Conservation (phyloP, 2,888 invertebrate species). For the Pachliopta kotzebuea region DNA sequence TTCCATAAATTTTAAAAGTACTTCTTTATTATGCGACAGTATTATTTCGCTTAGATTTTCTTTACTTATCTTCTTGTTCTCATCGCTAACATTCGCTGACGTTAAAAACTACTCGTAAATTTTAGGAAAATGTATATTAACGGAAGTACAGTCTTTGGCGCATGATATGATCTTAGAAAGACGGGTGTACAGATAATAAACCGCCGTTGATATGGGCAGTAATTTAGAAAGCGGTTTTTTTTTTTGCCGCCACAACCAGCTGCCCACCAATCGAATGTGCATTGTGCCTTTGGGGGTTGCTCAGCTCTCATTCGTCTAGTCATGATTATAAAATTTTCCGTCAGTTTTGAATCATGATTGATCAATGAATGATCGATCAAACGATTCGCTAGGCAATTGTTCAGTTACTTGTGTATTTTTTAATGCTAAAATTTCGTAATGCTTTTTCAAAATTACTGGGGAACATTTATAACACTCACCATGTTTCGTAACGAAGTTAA, state of each 20-base stretch:
- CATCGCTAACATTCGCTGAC: constrained; percentile 18
- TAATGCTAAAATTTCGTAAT: background rate
- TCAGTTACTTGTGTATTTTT: constrained; percentile 9
- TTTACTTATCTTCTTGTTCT: no score
- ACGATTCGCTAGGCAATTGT: constrained; percentile 20
- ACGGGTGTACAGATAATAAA: constrained; percentile 54
- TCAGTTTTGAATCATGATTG: constrained; percentile 39
- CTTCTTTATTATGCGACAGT: no score
- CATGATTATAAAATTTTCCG: constrained; percentile 53
- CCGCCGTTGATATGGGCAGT: constrained; percentile 56
- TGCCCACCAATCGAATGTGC: constrained; percentile 73
- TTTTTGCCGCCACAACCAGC: constrained; percentile 68
- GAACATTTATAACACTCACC: no score
- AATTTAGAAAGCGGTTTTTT: constrained; percentile 73
- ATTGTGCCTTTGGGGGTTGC: constrained; percentile 64
- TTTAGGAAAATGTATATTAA: constrained; percentile 41
- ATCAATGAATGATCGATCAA: constrained; percentile 33
- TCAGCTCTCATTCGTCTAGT: constrained; percentile 57
- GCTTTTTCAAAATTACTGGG: no score
- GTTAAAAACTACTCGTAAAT: constrained; percentile 30
- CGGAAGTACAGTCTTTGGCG: constrained; percentile 55
- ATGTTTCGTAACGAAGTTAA: background rate
- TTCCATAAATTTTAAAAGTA: no score
- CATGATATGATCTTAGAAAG: constrained; percentile 63
- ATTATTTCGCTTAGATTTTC: no score